phyloP scores from a whole-genome alignment of 2,888 invertebrate species.

The Plusia festucae region DNA sequence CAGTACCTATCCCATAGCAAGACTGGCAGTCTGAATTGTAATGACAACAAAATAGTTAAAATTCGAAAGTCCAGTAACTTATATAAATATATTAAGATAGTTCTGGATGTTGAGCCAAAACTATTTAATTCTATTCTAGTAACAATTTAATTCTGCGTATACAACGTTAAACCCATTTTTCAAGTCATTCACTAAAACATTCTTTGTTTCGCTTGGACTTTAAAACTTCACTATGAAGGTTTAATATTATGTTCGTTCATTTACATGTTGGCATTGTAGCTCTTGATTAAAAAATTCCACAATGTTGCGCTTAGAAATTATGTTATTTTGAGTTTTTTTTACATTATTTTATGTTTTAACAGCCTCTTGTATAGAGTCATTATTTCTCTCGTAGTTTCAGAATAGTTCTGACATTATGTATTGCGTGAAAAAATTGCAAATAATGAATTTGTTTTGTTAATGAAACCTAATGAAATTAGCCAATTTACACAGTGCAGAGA shows the following conservation, averaged over 20 bases:
- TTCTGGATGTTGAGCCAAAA: not conserved
- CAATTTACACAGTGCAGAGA: no score
- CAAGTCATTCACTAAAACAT: conserved; percentile 66
- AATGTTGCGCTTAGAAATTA: conserved; percentile 17
- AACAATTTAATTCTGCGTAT: conserved; percentile 27
- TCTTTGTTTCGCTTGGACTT: conserved; percentile 65
- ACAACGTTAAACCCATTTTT: conserved; percentile 65
- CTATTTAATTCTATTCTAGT: conserved; percentile 56
- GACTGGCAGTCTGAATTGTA: no score
- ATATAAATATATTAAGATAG: no score
- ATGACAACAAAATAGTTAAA: no score
- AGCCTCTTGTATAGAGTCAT: not conserved
- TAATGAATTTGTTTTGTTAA: no score
- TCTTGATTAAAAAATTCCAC: conserved; percentile 45
- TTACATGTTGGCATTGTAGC: conserved; percentile 40
- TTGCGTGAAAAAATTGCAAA: no score
- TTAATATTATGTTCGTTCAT: conserved; percentile 59
- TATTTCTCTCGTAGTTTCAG: no score
- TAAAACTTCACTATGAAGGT: conserved; percentile 56
- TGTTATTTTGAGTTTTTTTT: conserved; percentile 18
- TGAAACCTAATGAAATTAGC: no score
- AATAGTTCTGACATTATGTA: no score
- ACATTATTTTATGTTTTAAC: not conserved
- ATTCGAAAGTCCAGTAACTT: no score
- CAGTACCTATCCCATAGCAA: no score